A percentile compares a stretch with the other conserved stretches of the same genome.
Conservation (phyloP, 2,888 invertebrate genomes). For the Cremastinae sp. region DNA sequence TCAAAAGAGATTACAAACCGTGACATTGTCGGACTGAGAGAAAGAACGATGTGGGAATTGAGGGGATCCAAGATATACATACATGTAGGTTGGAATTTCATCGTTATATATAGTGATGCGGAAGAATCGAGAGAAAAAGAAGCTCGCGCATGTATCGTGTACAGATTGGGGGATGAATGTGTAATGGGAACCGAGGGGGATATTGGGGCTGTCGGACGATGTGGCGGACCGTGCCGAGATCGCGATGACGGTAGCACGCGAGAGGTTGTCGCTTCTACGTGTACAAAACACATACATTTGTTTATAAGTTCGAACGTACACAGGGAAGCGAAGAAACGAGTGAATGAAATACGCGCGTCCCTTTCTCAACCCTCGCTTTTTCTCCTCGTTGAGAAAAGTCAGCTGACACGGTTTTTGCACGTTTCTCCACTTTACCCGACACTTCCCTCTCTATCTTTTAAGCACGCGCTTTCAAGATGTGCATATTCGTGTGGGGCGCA, state of each 20-base stretch:
- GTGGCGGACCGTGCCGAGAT: constrained; percentile 56
- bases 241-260: constrained; percentile 65
- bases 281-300: constrained; percentile 50
- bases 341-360: constrained; percentile 63
- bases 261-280: constrained; percentile 75
- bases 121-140: background rate
- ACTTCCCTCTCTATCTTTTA: constrained; percentile 39
- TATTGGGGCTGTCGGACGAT: constrained; percentile 41
- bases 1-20: constrained; percentile 39
- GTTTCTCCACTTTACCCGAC: constrained; percentile 42
- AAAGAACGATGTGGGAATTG: constrained; percentile 21
- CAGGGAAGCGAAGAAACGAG: constrained; percentile 57
- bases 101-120: constrained; percentile 1
- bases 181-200: constrained; percentile 10
- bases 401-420: constrained; percentile 57
- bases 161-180: constrained; percentile 20
- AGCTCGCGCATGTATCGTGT: constrained; percentile 25
- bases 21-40: constrained; percentile 30
- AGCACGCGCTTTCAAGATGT: constrained; percentile 2
- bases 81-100: too few relatives aligned
- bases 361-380: constrained; percentile 51
- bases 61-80: constrained; percentile 6
- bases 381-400: constrained; percentile 65
- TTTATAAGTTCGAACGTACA: background rate
- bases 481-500: background rate